Evolutionary conservation across 2,797 vertebrate species (phyloP), one percentile per base, ranked within the genome.

Genomic region (Macroramphosus scolopax): DNA sequence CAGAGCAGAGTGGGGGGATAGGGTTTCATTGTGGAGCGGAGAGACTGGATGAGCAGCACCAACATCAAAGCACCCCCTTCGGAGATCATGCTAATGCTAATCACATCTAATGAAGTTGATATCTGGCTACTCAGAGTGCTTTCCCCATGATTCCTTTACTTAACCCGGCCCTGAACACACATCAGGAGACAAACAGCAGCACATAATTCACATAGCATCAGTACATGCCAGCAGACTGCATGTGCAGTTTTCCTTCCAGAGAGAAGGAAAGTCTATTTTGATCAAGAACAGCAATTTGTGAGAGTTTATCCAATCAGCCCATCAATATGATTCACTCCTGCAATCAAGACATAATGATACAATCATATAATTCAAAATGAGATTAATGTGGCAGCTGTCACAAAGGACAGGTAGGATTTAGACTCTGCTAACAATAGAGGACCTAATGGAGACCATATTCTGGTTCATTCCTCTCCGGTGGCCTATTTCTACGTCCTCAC

Each of bases 71-170:
- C 38, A 30, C 41, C 44, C 53, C 68, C 69, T 63, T 78, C 63
- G 58, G 67, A 84, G 69, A 66, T 24, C 18, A 16, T 5, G 61
- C 62, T 71, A 75, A 84, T 76, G 77, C 63, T 80, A 86, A 89
- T 85, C 75, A 68, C 58, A 73, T 76, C 70, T 84, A 87, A 89
- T 86, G 75, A 88, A 81, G 75, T 63, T 73, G 35, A 75, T 84
- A 78, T 84, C 78, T 65, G 60, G 67, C n/a, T n/a, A n/a, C n/a
- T n/a, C n/a, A n/a, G n/a, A n/a, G n/a, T n/a, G n/a, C n/a, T n/a
- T n/a, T n/a, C n/a, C n/a, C 71, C 59, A 49, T 77, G 73, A 70
- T 80, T 64, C 52, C 75, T 73, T 68, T 36, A 60, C 50, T 65
- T 55, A 73, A 67, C 66, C 61, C n/a, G n/a, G n/a, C n/a, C n/a